Conservation (phyloP, 2,888 invertebrate genomes). For the Eupithecia subfuscata region DNA sequence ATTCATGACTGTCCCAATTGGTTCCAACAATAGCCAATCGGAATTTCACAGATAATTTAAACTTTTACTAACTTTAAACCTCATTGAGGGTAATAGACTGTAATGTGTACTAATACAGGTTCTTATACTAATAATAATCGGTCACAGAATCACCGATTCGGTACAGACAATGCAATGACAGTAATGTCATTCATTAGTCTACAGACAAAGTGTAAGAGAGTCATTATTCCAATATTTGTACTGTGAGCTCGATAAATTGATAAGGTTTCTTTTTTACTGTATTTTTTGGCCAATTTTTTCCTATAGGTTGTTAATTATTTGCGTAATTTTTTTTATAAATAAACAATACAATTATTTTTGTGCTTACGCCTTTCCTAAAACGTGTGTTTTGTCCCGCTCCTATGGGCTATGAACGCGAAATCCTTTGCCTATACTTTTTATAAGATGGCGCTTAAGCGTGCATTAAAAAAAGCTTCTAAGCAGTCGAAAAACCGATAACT, state of each 20-base stretch:
- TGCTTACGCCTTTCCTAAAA: too few species aligned
- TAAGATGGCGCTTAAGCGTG: too few species aligned
- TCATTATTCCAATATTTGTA: background rate
- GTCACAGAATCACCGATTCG: conserved; percentile 28
- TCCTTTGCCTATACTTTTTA: too few species aligned
- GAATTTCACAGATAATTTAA: conserved; percentile 14
- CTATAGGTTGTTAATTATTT: too few species aligned
- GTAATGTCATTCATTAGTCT: conserved; percentile 17
- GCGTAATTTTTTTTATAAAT: too few species aligned
- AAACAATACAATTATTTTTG: too few species aligned
- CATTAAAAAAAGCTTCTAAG: background rate
- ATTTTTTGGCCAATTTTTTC: too few species aligned
- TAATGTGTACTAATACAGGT: background rate
- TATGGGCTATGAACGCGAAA: too few species aligned
- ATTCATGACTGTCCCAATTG: background rate
- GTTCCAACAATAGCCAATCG: conserved; percentile 6
- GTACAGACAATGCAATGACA: conserved; percentile 18
- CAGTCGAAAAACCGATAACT: background rate
- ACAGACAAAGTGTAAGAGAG: conserved; percentile 1
- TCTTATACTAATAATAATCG: conserved; percentile 13
- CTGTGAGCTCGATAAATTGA: background rate
- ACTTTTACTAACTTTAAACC: conserved; percentile 22
- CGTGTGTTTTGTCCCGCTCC: too few species aligned
- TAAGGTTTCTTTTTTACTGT: too few species aligned
- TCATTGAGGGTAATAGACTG: conserved; percentile 25